Evolutionary conservation across 2,888 invertebrate species (phyloP).

Genomic region (Xanthorhoe designata): DNA sequence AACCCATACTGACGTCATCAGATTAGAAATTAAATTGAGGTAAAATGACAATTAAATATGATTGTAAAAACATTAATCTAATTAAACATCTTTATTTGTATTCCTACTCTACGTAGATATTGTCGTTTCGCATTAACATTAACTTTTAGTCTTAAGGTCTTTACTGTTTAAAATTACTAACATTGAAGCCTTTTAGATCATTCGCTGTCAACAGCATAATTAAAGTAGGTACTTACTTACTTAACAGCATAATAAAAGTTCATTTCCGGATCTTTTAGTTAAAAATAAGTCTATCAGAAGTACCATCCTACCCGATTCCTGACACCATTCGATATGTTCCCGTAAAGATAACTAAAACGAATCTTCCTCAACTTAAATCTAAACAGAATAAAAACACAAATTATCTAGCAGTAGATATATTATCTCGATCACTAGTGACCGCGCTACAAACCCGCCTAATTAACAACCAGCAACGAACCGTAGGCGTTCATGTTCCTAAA

Average conservation of each 20-base stretch:
- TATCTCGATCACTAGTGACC: background rate
- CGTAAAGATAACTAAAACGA: background rate
- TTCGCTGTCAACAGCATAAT: too few species aligned
- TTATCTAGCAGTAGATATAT: background rate
- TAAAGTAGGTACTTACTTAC: too few species aligned
- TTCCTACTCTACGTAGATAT: too few species aligned
- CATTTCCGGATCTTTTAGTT: too few species aligned
- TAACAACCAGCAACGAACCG: conserved; percentile 23
- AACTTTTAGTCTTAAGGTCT: too few species aligned
- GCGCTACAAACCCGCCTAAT: conserved; percentile 8
- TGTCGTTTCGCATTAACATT: too few species aligned
- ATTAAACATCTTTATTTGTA: background rate
- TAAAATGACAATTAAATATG: background rate
- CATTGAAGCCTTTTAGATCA: too few species aligned
- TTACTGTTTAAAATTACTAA: too few species aligned
- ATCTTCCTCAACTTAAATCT: background rate
- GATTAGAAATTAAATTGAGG: conserved; percentile 16
- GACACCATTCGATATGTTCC: background rate
- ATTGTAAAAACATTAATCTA: background rate
- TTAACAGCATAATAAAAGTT: too few species aligned
- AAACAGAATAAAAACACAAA: background rate
- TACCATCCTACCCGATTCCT: background rate
- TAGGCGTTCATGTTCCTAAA: conserved; percentile 29
- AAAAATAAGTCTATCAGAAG: too few species aligned
- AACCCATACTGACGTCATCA: conserved; percentile 10